Conservation (phyloP, 2,113 vertebrate species). For the Saguinus imperator region DNA sequence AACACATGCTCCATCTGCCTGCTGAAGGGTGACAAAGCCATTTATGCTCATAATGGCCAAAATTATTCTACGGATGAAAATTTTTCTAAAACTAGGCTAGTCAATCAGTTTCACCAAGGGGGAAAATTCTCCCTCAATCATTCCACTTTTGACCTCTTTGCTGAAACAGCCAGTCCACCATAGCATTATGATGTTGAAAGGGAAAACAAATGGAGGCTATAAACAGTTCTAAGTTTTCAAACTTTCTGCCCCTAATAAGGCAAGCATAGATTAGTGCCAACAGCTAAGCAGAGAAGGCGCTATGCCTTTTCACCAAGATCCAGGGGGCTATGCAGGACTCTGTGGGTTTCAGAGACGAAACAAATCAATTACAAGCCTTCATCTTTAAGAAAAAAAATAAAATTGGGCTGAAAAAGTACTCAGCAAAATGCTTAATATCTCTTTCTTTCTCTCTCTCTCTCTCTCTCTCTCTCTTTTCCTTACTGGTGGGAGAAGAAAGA, state of each 20-base stretch:
- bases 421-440: conserved; percentile 39
- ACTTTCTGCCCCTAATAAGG: conserved; percentile 54
- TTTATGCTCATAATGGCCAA: conserved; percentile 54
- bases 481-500: conserved; percentile 38
- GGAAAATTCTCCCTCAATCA: background rate
- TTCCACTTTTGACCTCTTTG: conserved; percentile 1
- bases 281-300: background rate
- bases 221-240: conserved; percentile 59
- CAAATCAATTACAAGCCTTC: background rate
- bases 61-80: conserved; percentile 62
- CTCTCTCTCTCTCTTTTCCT: background rate
- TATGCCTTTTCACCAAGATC: background rate
- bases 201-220: conserved; percentile 36
- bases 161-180: background rate
- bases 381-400: conserved; percentile 48
- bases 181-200: conserved; percentile 18
- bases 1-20: conserved; percentile 71
- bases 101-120: conserved; percentile 37
- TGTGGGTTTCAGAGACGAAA: conserved; percentile 25
- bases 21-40: conserved; percentile 59
- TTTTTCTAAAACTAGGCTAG: conserved; percentile 48
- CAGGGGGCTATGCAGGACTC: background rate
- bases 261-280: conserved; percentile 19
- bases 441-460: background rate
- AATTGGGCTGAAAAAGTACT: conserved; percentile 38